These are phyloP conservation scores for Branchellion lobata DNA, from an alignment of 2,888 invertebrate species.

Conservation along the genomic window DNA sequence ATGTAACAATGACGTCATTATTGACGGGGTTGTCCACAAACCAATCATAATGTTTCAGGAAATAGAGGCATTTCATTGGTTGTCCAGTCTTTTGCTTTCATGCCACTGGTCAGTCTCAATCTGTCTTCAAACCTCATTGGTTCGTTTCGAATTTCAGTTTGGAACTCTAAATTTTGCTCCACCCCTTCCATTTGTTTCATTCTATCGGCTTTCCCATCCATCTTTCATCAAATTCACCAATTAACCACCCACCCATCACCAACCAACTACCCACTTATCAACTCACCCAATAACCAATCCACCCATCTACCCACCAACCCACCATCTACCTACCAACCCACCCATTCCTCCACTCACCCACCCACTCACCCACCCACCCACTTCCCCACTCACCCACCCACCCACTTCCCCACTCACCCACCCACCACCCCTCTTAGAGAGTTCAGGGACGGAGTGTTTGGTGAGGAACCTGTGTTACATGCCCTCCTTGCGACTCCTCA, in stretches of 20 bases:
- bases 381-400: too few relatives aligned
- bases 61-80: conserved; percentile 44
- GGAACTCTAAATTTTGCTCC: too few relatives aligned
- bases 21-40: neutral
- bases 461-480: conserved; percentile 33
- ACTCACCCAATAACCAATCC: too few relatives aligned
- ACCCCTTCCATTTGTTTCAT: too few relatives aligned
- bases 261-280: too few relatives aligned
- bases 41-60: neutral
- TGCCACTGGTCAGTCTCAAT: conserved; percentile 46
- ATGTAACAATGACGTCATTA: neutral
- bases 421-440: neutral
- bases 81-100: conserved; percentile 45
- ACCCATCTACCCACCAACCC: too few relatives aligned
- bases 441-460: neutral
- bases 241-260: too few relatives aligned
- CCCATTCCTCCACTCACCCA: too few relatives aligned
- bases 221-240: too few relatives aligned
- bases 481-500: conserved; percentile 15
- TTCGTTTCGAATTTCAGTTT: neutral
- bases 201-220: too few relatives aligned
- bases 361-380: too few relatives aligned
- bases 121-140: conserved; percentile 44
- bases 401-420: neutral
- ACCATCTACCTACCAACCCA: too few relatives aligned